Evolutionary conservation across 1,140 invertebrate genomes (phyloP).

Genomic region (Radopholus similis): DNA sequence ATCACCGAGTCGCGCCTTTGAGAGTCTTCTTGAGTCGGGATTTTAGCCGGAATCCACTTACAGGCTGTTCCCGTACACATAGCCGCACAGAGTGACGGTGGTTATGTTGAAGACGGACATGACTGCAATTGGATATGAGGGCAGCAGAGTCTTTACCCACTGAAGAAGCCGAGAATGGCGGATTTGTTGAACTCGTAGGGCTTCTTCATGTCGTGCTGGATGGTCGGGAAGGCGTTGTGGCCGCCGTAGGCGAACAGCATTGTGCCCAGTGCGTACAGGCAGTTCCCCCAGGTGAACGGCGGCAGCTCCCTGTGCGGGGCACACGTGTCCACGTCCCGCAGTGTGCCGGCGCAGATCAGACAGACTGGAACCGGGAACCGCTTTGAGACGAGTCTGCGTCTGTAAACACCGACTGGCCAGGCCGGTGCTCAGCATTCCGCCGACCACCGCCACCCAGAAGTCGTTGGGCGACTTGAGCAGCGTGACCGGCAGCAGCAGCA

Average conservation of each 20-base stretch:
- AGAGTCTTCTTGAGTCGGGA: no score
- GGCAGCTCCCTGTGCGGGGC: conserved; percentile 31
- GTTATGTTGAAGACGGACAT: conserved; percentile 39
- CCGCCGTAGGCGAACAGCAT: conserved; percentile 63
- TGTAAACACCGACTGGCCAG: conserved; percentile 15
- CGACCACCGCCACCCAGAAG: conserved; percentile 66
- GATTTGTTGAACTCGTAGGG: conserved; percentile 50
- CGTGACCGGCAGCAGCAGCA: conserved; percentile 67
- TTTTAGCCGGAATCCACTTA: no score
- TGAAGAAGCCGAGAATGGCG: conserved; percentile 34
- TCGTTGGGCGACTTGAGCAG: conserved; percentile 73
- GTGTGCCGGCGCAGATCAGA: conserved; percentile 39
- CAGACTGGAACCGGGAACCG: conserved; percentile 20
- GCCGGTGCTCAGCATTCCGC: conserved; percentile 34
- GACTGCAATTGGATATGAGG: no score
- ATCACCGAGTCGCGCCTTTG: conserved; percentile 43
- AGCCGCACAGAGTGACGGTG: conserved; percentile 40
- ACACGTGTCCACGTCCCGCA: conserved; percentile 31
- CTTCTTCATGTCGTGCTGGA: conserved; percentile 58
- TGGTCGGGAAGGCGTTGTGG: conserved; percentile 63
- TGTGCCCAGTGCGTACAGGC: conserved; percentile 61
- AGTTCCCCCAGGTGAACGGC: conserved; percentile 42
- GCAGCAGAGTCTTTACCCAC: no score
- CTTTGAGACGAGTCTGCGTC: neutral
- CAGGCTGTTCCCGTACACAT: conserved; percentile 46